Base-by-base conservation (phyloP, 1,140 invertebrate species). In the Grapholita molesta region DNA sequence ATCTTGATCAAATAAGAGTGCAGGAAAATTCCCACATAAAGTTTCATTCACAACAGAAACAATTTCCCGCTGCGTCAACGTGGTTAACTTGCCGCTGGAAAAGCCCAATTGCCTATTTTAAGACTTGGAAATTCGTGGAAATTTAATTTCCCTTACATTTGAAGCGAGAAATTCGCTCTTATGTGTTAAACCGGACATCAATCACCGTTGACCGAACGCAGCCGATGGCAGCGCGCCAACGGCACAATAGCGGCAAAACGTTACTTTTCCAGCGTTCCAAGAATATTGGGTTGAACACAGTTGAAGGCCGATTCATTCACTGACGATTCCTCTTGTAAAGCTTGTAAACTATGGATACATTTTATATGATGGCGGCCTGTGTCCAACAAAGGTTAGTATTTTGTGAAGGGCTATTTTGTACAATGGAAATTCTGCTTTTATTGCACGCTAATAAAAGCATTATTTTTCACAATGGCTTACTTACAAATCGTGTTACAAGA, bases 191-290 rank as follows among this genome's bases (percentile, higher is more conserved):
- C 55, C 55, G 55, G 24, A 1, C 55, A 61, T 61, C 55, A 61
- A 61, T 61, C 55, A 61, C 55, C 24, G 55, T 18, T 61, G 25
- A 61, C 55, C 55, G 24, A 61, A 61, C 55, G 42, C 42, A 61
- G 55, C 55, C 55, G 24, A 48, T 61, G 55, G 55, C 55, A 30
- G n/a, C 55, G n/a, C 25, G 55, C 55, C 55, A 61, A 28, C 53
- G 2, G 15, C 15, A n/a, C 55, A 8, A 11, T 61, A 12, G 0
- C 25, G 55, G 25, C 28, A 61, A 61, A 28, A 61, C 24, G 6
- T 2, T 48, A 21, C 42, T 48, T 15, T 8, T 61, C 55, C 25
- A 61, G 25, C 24, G 25, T 61, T 28, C 55, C 11, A n/a, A 3
- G 55, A 61, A 28, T 25, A 25, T 32, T 32, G 6, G 25, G 55